These are phyloP conservation scores for Pogonocichla stellata DNA, from an alignment of 2,113 vertebrate species.

Conservation along the genomic window DNA sequence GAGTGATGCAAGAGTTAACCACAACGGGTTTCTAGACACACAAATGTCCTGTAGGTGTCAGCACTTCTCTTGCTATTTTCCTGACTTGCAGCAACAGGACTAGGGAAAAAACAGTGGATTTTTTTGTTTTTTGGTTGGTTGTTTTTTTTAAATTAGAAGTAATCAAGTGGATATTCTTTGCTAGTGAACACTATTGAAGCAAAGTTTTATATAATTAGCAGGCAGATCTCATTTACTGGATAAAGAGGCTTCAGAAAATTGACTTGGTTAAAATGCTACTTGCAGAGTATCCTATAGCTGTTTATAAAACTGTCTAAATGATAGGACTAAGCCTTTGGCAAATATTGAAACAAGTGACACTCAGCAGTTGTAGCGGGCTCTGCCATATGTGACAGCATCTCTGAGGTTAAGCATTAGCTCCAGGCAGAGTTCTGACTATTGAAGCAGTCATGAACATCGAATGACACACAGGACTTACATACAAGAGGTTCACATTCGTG, in stretches of 20 bases:
- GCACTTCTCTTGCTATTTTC: background rate
- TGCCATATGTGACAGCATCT: rapidly evolving
- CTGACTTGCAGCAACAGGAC: background rate
- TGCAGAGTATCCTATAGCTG: background rate
- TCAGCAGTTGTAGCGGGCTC: background rate
- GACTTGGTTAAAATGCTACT: background rate
- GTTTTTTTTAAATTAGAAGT: background rate
- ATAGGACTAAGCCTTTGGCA: background rate
- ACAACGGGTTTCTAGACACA: background rate
- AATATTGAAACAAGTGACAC: background rate
- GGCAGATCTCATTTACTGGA: background rate
- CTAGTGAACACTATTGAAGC: background rate
- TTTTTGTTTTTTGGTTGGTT: background rate
- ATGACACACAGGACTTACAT: rapidly evolving
- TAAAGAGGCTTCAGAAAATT: background rate
- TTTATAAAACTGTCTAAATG: background rate
- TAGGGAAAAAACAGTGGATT: background rate
- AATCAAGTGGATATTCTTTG: background rate
- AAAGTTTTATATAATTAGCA: background rate
- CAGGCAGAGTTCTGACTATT: background rate
- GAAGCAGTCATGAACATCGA: background rate
- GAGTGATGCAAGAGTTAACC: too few relatives aligned
- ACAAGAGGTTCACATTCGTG: rapidly evolving
- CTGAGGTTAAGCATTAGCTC: background rate
- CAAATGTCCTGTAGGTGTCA: conserved; percentile 2